phyloP scores from a whole-genome alignment of 2,888 invertebrate genomes.

The Alloplasta piceator region DNA sequence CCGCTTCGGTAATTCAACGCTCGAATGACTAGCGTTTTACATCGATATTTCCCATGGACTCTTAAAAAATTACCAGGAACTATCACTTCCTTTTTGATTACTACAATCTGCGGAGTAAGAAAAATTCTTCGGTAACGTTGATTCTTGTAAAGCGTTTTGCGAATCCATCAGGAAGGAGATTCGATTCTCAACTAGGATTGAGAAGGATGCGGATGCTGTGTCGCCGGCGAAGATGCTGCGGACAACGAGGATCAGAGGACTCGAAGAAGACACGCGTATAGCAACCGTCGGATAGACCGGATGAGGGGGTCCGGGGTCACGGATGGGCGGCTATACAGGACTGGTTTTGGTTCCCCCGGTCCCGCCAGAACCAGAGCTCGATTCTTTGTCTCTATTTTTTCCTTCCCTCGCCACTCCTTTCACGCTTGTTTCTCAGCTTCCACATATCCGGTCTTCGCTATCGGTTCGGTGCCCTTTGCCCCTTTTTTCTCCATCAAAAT shows the following conservation, averaged over 20 bases:
- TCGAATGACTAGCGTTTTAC: no score
- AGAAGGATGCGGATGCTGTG: no score
- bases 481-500: background rate
- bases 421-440: slow-evolving; percentile 32
- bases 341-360: slow-evolving; percentile 78
- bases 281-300: slow-evolving; percentile 74
- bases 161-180: no score
- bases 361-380: slow-evolving; percentile 42
- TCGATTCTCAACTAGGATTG: no score
- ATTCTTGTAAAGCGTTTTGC: no score
- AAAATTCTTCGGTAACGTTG: no score
- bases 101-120: no score
- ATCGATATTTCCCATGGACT: no score
- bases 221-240: slow-evolving; percentile 22
- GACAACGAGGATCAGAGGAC: slow-evolving; percentile 49
- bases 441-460: slow-evolving; percentile 8
- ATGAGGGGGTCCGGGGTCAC: slow-evolving; percentile 81
- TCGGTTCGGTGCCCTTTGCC: slow-evolving; percentile 9
- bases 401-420: slow-evolving; percentile 22
- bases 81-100: no score
- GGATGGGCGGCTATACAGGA: slow-evolving; percentile 81
- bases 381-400: slow-evolving; percentile 44
- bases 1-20: no score
- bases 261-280: slow-evolving; percentile 64
- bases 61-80: no score